Conservation (phyloP, 2,113 vertebrate genomes). For the Pongo abelii region DNA sequence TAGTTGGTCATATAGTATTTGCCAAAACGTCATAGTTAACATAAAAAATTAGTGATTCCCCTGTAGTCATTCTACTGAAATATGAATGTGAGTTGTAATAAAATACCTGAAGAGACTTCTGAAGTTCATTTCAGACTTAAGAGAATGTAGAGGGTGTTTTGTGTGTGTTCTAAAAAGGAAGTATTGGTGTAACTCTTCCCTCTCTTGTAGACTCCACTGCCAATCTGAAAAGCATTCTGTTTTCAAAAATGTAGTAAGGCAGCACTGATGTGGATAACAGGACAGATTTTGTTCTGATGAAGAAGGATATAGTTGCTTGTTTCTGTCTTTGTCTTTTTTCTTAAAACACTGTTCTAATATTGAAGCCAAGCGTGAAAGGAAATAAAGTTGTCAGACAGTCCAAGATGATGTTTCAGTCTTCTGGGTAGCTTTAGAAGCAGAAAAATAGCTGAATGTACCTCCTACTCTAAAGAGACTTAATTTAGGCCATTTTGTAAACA, state of each 20-base stretch:
- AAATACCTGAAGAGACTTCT: conserved; percentile 11
- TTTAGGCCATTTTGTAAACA: conserved; percentile 32
- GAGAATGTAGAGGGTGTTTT: neutral
- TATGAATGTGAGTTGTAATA: conserved; percentile 25
- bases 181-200: neutral
- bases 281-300: neutral
- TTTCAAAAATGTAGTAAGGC: neutral
- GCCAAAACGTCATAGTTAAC: conserved; percentile 63
- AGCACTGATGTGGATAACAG: conserved; percentile 26
- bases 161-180: neutral
- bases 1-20: conserved; percentile 58
- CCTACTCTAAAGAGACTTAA: neutral
- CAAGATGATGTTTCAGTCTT: neutral
- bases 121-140: neutral
- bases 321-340: neutral
- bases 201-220: neutral
- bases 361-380: conserved; percentile 58
- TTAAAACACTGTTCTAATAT: neutral
- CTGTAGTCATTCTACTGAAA: conserved; percentile 55
- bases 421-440: conserved; percentile 13
- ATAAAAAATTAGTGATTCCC: conserved; percentile 74
- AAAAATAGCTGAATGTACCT: conserved; percentile 26
- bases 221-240: neutral
- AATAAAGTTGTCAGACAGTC: conserved; percentile 30
- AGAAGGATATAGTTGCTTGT: conserved; percentile 17